Percentiles rank a stretch among this genome's conserved stretches.
phyloP scores from a whole-genome alignment of 2,113 vertebrate species.

The Zosterops pallidus region DNA sequence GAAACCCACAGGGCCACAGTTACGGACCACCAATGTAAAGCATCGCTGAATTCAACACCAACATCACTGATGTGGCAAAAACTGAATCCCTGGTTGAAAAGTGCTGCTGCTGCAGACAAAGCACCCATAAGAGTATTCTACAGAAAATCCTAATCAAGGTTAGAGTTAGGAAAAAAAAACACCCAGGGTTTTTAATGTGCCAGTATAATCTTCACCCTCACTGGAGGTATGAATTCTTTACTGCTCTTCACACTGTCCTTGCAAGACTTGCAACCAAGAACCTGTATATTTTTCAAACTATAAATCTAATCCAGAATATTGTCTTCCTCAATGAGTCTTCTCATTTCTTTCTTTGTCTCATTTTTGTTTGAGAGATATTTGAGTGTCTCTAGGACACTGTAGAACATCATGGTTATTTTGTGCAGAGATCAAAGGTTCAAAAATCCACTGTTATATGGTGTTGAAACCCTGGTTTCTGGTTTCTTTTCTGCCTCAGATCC shows the following conservation, averaged over 20 bases:
- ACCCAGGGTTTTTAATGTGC: accelerated
- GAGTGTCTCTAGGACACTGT: background rate
- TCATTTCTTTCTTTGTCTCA: background rate
- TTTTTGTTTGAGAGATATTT: background rate
- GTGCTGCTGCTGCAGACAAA: background rate
- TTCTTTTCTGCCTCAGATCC: background rate
- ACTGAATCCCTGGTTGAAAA: background rate
- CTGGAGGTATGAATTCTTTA: accelerated
- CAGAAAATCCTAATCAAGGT: background rate
- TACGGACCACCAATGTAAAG: background rate
- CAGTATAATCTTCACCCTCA: background rate
- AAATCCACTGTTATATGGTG: background rate
- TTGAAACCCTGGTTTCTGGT: background rate
- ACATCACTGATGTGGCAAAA: background rate
- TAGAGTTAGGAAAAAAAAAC: background rate
- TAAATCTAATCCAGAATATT: background rate
- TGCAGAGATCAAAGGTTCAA: background rate
- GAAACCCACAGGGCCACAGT: background rate
- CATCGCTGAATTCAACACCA: background rate
- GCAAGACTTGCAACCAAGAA: background rate
- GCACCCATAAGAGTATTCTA: background rate
- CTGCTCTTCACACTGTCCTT: background rate
- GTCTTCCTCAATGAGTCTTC: background rate
- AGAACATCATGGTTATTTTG: background rate
- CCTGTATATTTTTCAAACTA: background rate